Evolutionary conservation across 2,797 vertebrate species (phyloP).

Genomic region (Loriculus beryllinus): DNA sequence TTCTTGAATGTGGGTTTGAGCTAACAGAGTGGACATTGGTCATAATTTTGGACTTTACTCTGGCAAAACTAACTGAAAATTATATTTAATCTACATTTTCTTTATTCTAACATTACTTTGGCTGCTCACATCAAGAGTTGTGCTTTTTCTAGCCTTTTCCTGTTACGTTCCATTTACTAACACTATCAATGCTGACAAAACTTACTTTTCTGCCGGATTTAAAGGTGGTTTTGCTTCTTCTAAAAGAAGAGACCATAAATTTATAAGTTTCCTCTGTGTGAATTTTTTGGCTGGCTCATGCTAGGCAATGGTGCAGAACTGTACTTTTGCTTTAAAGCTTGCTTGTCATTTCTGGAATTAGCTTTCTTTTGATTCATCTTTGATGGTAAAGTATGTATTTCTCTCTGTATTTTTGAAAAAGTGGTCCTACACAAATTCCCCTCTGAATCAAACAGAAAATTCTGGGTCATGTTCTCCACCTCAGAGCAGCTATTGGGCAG

Average conservation of each 20-base stretch:
- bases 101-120: background rate
- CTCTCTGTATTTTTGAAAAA: constrained; percentile 18
- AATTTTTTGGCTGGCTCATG: background rate
- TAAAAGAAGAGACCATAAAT: background rate
- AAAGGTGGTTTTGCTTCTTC: background rate
- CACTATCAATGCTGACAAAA: background rate
- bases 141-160: background rate
- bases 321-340: background rate
- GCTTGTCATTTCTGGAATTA: background rate
- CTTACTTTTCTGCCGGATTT: background rate
- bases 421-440: constrained; percentile 44
- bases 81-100: background rate
- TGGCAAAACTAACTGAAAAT: background rate
- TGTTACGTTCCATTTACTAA: background rate
- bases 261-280: background rate
- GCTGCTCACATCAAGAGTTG: background rate
- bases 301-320: background rate
- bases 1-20: background rate
- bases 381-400: background rate
- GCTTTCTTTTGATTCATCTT: background rate
- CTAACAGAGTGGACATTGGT: background rate
- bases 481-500: background rate
- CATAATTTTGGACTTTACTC: background rate
- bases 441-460: background rate
- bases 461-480: background rate